These are phyloP conservation scores for Cololabis saira DNA, from an alignment of 2,113 vertebrate genomes.

Conservation along the genomic window DNA sequence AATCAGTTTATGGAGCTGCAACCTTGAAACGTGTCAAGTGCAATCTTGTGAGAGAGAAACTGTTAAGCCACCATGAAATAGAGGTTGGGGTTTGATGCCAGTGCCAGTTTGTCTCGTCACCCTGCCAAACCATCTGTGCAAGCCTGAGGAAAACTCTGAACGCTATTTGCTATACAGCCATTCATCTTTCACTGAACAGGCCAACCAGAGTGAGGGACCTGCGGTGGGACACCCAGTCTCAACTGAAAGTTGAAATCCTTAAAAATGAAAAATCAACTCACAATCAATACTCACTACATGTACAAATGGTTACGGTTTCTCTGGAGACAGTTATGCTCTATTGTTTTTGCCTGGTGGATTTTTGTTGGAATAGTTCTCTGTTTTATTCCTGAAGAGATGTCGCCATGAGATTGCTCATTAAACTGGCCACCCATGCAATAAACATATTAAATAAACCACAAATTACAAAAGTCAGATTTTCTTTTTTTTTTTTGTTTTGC, in stretches of 20 bases:
- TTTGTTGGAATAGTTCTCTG: conserved; percentile 37
- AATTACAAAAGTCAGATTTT: conserved; percentile 66
- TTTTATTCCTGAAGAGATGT: conserved; percentile 54
- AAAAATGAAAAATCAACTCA: conserved; percentile 52
- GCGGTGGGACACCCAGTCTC: conserved; percentile 36
- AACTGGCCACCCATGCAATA: conserved; percentile 75
- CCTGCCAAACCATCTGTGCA: conserved; percentile 82
- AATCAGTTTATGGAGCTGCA: conserved; percentile 49
- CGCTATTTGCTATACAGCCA: conserved; percentile 63
- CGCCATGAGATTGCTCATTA: conserved; percentile 65
- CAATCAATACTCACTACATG: conserved; percentile 34
- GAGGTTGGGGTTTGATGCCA: conserved; percentile 79
- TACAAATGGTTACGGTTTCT: conserved; percentile 45
- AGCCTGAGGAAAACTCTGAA: conserved; percentile 71
- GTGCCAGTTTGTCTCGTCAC: conserved; percentile 82
- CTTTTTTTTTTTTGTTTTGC: conserved; percentile 65
- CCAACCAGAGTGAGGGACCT: conserved; percentile 36
- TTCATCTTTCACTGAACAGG: conserved; percentile 62
- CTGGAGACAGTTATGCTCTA: conserved; percentile 55
- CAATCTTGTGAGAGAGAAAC: conserved; percentile 77
- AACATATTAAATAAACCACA: conserved; percentile 74
- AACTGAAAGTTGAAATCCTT: conserved; percentile 38
- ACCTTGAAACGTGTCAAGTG: conserved; percentile 60
- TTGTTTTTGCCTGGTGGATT: conserved; percentile 36
- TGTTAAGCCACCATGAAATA: conserved; percentile 85